These are phyloP conservation scores for Drosophila cardini DNA, from an alignment of 1,140 invertebrate species.

Conservation along the genomic window DNA sequence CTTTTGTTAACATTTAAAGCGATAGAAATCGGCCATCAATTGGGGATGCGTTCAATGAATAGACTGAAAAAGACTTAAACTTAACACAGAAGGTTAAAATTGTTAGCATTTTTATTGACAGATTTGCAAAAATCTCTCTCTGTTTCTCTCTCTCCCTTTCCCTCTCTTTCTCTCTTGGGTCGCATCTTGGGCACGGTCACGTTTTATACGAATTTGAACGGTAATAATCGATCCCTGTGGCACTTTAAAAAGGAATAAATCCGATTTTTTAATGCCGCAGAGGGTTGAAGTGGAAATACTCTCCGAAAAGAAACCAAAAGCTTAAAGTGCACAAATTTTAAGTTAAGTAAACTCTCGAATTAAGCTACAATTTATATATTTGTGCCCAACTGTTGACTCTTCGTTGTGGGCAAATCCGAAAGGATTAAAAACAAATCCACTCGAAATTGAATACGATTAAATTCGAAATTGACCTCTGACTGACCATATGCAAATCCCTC, in stretches of 20 bases:
- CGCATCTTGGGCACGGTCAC: slow-evolving; percentile 52
- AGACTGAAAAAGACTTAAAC: slow-evolving; percentile 36
- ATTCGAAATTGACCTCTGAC: slow-evolving; percentile 74
- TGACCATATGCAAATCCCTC: slow-evolving; percentile 71
- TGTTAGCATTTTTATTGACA: slow-evolving; percentile 50
- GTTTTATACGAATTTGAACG: slow-evolving; percentile 84
- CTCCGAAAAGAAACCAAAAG: background rate
- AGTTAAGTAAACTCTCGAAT: slow-evolving; percentile 8
- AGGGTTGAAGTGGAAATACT: slow-evolving; percentile 20
- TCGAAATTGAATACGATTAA: slow-evolving; percentile 82
- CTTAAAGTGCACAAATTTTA: slow-evolving; percentile 31
- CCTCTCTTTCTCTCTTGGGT: slow-evolving; percentile 15
- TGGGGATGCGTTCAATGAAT: slow-evolving; percentile 19
- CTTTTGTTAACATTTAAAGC: slow-evolving; percentile 5
- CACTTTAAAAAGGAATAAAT: slow-evolving; percentile 62
- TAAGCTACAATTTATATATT: slow-evolving; percentile 29
- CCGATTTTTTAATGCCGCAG: slow-evolving; percentile 55
- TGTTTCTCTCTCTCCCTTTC: background rate
- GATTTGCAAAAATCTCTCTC: slow-evolving; percentile 54
- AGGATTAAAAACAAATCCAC: slow-evolving; percentile 81
- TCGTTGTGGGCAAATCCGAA: slow-evolving; percentile 43
- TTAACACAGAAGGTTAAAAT: slow-evolving; percentile 18
- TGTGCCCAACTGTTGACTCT: slow-evolving; percentile 45
- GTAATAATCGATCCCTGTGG: slow-evolving; percentile 84
- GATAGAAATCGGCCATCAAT: slow-evolving; percentile 20